These are phyloP conservation scores for Amniataba percoides DNA, from an alignment of 2,797 vertebrate species.

Conservation along the genomic window DNA sequence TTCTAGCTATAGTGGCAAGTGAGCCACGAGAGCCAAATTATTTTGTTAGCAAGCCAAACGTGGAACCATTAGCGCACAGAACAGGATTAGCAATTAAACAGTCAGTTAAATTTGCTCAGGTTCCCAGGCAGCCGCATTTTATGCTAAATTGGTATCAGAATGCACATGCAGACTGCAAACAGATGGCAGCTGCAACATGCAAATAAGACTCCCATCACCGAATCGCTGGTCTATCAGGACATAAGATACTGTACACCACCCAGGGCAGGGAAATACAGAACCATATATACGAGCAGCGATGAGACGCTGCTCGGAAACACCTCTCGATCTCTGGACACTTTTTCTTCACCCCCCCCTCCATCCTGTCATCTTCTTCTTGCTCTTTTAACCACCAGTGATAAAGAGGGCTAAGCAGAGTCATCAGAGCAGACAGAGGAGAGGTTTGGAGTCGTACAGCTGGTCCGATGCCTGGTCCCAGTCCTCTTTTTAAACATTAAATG, in stretches of 20 bases:
- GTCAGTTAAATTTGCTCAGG: slow-evolving; percentile 47
- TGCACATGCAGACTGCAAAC: slow-evolving; percentile 45
- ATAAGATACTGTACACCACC: slow-evolving; percentile 24
- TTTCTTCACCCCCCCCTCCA: slow-evolving; percentile 36
- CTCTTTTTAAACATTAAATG: slow-evolving; percentile 51
- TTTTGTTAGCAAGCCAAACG: slow-evolving; percentile 45
- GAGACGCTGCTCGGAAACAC: slow-evolving; percentile 12
- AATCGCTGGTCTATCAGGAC: slow-evolving; percentile 52
- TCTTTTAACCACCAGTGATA: slow-evolving; percentile 56
- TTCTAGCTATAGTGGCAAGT: slow-evolving; percentile 16
- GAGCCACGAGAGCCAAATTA: slow-evolving; percentile 32
- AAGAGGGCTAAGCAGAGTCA: slow-evolving; percentile 36
- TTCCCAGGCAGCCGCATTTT: slow-evolving; percentile 47
- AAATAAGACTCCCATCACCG: slow-evolving; percentile 49
- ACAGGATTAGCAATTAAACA: slow-evolving; percentile 59
- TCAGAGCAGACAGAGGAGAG: slow-evolving; percentile 41
- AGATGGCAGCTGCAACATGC: slow-evolving; percentile 61
- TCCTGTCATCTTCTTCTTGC: slow-evolving; percentile 32
- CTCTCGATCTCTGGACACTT: slow-evolving; percentile 14
- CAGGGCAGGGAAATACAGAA: slow-evolving; percentile 18
- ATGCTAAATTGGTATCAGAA: slow-evolving; percentile 48
- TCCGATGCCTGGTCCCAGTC: slow-evolving; percentile 43
- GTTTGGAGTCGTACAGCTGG: slow-evolving; percentile 34
- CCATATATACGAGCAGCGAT: slow-evolving; percentile 18
- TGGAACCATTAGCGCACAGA: slow-evolving; percentile 37